Evolutionary conservation across 2,888 invertebrate genomes (phyloP).

Genomic region (Lycophotia porphyrea): DNA sequence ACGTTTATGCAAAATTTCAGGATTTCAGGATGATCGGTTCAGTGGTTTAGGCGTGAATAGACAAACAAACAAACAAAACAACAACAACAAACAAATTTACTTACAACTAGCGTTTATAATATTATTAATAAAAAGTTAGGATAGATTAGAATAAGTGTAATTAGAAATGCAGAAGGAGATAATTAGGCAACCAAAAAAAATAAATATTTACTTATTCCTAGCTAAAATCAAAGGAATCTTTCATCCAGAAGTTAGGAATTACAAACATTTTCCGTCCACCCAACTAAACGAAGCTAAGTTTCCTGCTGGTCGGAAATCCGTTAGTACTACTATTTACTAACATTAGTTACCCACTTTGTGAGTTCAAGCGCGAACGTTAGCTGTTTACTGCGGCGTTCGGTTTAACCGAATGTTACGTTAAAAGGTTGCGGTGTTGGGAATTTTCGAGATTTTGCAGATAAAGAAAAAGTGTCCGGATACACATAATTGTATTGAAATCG

Average conservation of each 20-base stretch:
- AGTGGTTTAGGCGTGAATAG: too few species aligned
- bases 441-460: neutral
- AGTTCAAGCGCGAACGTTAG: constrained; percentile 37
- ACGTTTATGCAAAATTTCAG: too few species aligned
- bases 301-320: constrained; percentile 25
- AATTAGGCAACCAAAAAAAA: too few species aligned
- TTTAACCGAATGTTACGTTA: constrained; percentile 23
- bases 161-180: too few species aligned
- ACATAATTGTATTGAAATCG: neutral
- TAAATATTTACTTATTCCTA: too few species aligned
- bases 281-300: constrained; percentile 11
- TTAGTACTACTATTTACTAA: constrained; percentile 20
- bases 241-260: constrained; percentile 7
- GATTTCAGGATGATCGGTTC: too few species aligned
- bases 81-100: too few species aligned
- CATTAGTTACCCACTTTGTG: constrained; percentile 46
- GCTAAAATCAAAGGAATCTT: neutral
- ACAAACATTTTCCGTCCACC: constrained; percentile 21
- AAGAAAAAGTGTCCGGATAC: too few species aligned
- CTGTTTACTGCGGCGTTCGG: constrained; percentile 30
- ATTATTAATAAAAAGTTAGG: too few species aligned
- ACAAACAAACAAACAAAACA: too few species aligned
- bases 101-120: too few species aligned
- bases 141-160: too few species aligned
- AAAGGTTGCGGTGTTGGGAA: neutral